These are phyloP conservation scores for Lagopus leucura DNA, from an alignment of 2,113 vertebrate species.

Conservation along the genomic window DNA sequence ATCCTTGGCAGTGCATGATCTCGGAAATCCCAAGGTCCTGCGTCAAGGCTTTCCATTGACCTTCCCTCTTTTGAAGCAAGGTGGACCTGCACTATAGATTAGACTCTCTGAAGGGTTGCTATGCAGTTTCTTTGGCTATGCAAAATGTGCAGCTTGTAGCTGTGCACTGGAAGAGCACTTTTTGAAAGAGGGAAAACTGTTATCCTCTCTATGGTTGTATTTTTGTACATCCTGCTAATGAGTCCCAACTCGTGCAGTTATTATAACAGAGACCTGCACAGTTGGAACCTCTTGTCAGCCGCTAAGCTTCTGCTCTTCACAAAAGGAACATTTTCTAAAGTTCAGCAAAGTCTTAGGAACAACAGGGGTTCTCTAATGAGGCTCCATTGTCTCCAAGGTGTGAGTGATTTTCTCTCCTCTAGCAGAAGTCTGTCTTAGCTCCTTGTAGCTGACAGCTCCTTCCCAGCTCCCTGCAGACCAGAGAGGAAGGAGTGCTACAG, in stretches of 20 bases:
- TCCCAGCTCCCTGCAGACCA: neutral
- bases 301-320: neutral
- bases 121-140: neutral
- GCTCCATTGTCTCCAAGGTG: neutral
- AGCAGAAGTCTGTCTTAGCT: neutral
- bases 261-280: neutral
- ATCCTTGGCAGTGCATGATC: neutral
- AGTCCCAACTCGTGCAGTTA: neutral
- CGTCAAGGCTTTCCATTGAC: neutral
- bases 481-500: neutral
- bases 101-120: neutral
- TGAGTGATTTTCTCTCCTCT: neutral
- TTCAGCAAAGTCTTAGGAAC: neutral
- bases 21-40: neutral
- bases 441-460: neutral
- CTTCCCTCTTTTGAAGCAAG: neutral
- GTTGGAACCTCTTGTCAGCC: neutral
- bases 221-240: constrained; percentile 9
- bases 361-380: neutral
- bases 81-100: neutral
- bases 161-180: neutral
- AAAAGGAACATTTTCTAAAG: neutral
- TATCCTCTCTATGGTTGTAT: neutral
- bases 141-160: neutral
- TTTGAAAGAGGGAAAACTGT: neutral